A percentile compares a stretch with the other conserved stretches of the same genome.
These are phyloP conservation scores for Drosophila rhopaloa DNA, from an alignment of 1,140 invertebrate species.

Conservation along the genomic window DNA sequence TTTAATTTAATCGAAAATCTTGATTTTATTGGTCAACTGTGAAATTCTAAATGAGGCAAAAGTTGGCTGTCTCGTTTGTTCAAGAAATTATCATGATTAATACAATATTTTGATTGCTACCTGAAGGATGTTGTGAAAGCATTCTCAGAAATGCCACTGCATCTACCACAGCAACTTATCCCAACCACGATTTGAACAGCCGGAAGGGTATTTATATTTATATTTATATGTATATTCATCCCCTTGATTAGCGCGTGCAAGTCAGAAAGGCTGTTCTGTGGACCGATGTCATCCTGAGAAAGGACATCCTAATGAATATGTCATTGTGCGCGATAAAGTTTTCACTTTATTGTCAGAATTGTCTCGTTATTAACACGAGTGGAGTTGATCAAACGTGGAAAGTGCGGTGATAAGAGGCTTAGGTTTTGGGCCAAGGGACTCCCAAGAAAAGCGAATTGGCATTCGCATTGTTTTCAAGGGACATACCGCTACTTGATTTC, in stretches of 20 bases:
- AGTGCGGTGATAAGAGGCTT: slow-evolving; percentile 47
- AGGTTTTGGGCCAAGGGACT: slow-evolving; percentile 3
- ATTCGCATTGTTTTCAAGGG: slow-evolving; percentile 38
- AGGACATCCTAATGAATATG: slow-evolving; percentile 60
- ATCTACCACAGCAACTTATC: slow-evolving; percentile 26
- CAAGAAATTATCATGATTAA: slow-evolving; percentile 29
- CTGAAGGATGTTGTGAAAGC: slow-evolving; percentile 40
- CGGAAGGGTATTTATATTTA: slow-evolving; percentile 25
- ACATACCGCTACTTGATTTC: slow-evolving; percentile 29
- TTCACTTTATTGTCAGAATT: slow-evolving; percentile 60
- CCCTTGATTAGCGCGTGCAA: slow-evolving; percentile 58
- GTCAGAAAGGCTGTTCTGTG: slow-evolving; percentile 9
- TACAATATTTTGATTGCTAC: slow-evolving; percentile 52
- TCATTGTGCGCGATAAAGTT: slow-evolving; percentile 56
- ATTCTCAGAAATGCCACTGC: slow-evolving; percentile 20
- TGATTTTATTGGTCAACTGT: slow-evolving; percentile 4
- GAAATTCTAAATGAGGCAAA: slow-evolving; percentile 7
- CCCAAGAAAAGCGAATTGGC: slow-evolving; percentile 19
- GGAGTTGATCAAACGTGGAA: slow-evolving; percentile 51
- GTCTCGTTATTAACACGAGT: slow-evolving; percentile 57
- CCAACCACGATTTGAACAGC: slow-evolving; percentile 26
- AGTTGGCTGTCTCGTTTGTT: slow-evolving; percentile 7
- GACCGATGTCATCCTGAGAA: slow-evolving; percentile 58
- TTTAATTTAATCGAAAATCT: neutral
- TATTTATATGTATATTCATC: slow-evolving; percentile 16